phyloP scores from a whole-genome alignment of 2,797 vertebrate species.

The Falco concolor region DNA sequence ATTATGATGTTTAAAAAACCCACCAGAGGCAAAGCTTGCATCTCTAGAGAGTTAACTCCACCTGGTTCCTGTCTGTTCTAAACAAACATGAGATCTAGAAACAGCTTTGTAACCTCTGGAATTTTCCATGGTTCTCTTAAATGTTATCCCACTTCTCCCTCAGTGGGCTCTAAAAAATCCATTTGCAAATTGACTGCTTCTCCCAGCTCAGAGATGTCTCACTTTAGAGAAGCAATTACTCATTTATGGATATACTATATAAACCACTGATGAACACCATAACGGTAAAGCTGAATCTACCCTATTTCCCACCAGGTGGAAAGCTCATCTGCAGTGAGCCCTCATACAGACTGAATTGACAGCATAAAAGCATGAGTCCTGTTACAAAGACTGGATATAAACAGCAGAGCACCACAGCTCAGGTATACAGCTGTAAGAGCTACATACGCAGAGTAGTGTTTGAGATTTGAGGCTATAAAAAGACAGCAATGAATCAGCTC shows the following conservation, averaged over 20 bases:
- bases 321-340: neutral
- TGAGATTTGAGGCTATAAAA: neutral
- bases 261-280: neutral
- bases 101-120: neutral
- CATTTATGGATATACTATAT: neutral
- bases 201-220: neutral
- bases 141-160: neutral
- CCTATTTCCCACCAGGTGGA: neutral
- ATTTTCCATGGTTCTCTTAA: neutral
- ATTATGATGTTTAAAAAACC: neutral
- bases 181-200: neutral
- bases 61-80: neutral
- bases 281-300: neutral
- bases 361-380: neutral
- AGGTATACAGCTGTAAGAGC: neutral
- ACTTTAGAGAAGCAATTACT: neutral
- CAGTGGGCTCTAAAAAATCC: neutral
- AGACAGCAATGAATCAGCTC: conserved; percentile 1
- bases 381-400: neutral
- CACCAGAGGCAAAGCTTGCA: neutral
- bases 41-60: neutral
- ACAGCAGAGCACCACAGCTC: neutral
- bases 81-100: neutral
- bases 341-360: neutral
- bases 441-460: neutral